Evolutionary conservation across 2,113 vertebrate species (phyloP).

Genomic region (Prochilodus magdalenae): DNA sequence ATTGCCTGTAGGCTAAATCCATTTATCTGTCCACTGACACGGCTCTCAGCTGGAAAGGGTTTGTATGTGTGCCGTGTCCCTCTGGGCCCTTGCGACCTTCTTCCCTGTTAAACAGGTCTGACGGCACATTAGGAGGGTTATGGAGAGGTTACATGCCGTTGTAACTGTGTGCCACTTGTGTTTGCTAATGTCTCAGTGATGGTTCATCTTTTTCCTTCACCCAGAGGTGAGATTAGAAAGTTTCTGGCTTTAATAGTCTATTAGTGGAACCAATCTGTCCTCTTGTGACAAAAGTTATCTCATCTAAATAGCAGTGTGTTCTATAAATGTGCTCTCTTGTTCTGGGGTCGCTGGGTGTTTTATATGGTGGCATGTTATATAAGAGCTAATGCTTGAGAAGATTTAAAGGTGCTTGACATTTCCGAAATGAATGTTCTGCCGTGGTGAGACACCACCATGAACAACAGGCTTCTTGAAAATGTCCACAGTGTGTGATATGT

Average conservation of each 20-base stretch:
- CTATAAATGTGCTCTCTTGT: conserved; percentile 19
- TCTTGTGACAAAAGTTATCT: conserved; percentile 71
- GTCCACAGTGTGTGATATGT: conserved; percentile 44
- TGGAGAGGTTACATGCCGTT: conserved; percentile 64
- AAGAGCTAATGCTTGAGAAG: conserved; percentile 64
- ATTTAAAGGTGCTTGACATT: conserved; percentile 60
- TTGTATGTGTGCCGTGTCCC: conserved; percentile 51
- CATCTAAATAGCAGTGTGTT: conserved; percentile 63
- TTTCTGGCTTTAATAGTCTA: conserved; percentile 70
- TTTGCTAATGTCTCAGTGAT: conserved; percentile 72
- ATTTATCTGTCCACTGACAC: conserved; percentile 66
- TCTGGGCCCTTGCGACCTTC: conserved; percentile 55
- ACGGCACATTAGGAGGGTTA: conserved; percentile 68
- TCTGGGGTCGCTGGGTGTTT: conserved; percentile 60
- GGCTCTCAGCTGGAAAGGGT: conserved; percentile 52
- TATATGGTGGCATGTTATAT: conserved; percentile 59
- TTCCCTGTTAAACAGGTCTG: conserved; percentile 70
- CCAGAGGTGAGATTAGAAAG: conserved; percentile 67
- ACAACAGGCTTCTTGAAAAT: conserved; percentile 40
- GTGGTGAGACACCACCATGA: conserved; percentile 27
- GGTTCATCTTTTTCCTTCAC: conserved; percentile 66
- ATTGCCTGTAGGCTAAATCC: conserved; percentile 69
- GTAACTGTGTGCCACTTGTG: conserved; percentile 72
- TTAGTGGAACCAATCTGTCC: conserved; percentile 72
- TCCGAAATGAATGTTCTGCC: background rate